Evolutionary conservation across 64 coral and sea anemone genomes (phyloP), one percentile per base, ranked within the genome.

Genomic region (Actinia tenebrosa): DNA sequence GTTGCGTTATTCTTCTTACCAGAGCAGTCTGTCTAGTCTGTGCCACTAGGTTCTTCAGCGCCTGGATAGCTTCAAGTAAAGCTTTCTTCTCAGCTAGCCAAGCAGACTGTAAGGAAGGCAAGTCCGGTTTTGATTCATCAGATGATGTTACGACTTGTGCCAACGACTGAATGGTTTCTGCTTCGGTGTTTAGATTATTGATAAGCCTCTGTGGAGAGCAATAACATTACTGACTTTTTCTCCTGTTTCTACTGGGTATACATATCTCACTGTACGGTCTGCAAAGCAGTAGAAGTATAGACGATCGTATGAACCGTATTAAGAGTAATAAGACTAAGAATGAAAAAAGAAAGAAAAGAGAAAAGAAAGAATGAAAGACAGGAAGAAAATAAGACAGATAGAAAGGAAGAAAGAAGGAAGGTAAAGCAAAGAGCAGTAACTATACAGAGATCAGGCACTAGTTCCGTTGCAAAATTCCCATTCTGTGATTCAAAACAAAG

Each of bases 51-150:
- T 96, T 89, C 83, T 96, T 96, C 17, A 93, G 64, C 0, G 94
- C 85, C 83, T 96, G 88, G 3, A 96, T 63, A 80, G 94, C 94
- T 79, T 96, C 91, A 47, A 96, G 86, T 25, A 96, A 77, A 0
- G 88, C 94, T 58, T 84, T 84, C 72, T 96, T 96, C 69, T 96
- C 94, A 63, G 91, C 90, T 46, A 72, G 83, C 94, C 94, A 96
- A 30, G 91, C 78, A 3, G 91, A 86, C 80, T 96, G 94, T 26
- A 96, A 71, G 50, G 72, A 79, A 0, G 91, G 1, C 60, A 90
- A 23, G 60, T 90, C 85, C 44, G 79, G 88, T 79, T 84, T 82
- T 22, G 68, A 61, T 25, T 75, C 59, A 17, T 89, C 84, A 77
- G 85, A 20, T 60, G 94, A 79, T 8, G 90, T 87, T 54, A 96